Base-by-base conservation (phyloP, 2,113 vertebrate genomes). In the Pyxicephalus adspersus region DNA sequence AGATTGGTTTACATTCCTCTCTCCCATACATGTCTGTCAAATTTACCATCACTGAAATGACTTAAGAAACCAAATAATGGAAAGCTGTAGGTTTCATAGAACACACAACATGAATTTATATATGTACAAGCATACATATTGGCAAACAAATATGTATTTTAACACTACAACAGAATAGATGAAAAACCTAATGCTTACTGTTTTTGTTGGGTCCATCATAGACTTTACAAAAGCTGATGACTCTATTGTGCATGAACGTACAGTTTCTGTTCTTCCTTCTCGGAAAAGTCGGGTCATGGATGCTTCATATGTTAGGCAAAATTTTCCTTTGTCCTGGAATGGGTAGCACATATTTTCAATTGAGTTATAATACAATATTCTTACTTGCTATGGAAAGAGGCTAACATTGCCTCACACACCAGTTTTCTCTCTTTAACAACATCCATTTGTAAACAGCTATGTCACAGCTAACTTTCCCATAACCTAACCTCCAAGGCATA, bases 251-350 rank as follows among this genome's bases (percentile, higher is more conserved):
- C 95, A 97, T 34, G 94, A 94, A 22, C 95, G 91, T 73, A 97
- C 95, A 0, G 95, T 96, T 88, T 97, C 95, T 0, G 95, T 97
- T 71, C 95, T 90, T 80, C 95, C 95, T 87, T 97, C 95, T 64
- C 91, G 89, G 88, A 96, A 97, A 77, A 96, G 86, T 31, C 95
- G 94, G 0, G 95, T 96, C 95, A 96, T 96, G 50, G 91, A 93
- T 0, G 95, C 93, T 84, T 97, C 94, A 0, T 96, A 96, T 0
- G 95, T 96, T 85, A 95, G 85, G 84, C 94, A 94, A 86, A 97
- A 95, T 0, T 81, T 90, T 52, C 89, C 90, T 81, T 92, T 90
- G 83, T 94, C 91, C 95, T 97, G 85, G 34, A 83, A 83, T 72
- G 61, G 51, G 82, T 57, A 64, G n/a, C 6, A 23, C 15, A 13